Base-by-base conservation (phyloP, 2,888 invertebrate species). In the Pseudococcus viburni region DNA sequence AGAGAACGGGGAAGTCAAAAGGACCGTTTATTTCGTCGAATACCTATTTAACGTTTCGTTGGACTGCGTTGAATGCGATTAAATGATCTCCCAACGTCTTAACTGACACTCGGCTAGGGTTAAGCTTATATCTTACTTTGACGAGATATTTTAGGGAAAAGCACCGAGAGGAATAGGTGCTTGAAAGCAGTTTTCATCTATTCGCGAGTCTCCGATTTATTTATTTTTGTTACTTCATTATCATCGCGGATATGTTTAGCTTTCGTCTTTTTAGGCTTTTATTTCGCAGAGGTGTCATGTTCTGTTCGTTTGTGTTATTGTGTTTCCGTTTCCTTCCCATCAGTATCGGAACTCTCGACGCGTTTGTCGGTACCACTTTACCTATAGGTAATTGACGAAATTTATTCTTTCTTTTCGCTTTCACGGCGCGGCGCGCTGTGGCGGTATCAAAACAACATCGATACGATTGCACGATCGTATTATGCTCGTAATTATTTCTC, bases 21-120 rank as follows among this genome's bases (percentile, higher is more conserved):
- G 80, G 80, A 46, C 80, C 19, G 8, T 46, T 83, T 83, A 19
- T 80, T 80, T 80, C 42, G 46, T 80, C 80, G 80, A 46, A 80
- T n/a, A n/a, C n/a, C n/a, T 83, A 19, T 83, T 83, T 83, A 83
- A 46, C 80, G 46, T 83, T 83, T 83, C 39, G 80, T 22, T 22
- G 80, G 46, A 46, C 80, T 46, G 80, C 17, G 33, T 83, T 83
- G 46, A 83, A 83, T 83, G 19, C 46, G 46, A 83, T 83, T 6
- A 46, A 83, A 46, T 83, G 19, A 83, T 46, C 46, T 46, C 19
- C 19, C 17, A 73, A 33, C 33, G 26, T 33, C 1, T 3, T 3
- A 33, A 33, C 26, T 33, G 26, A 33, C 5, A 5, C 42, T 39
- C 33, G 7, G 17, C 17, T 33, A 33, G 0, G 80, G 68, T 0